Evolutionary conservation across 2,888 invertebrate species (phyloP).

Genomic region (Adelognathus sp.): DNA sequence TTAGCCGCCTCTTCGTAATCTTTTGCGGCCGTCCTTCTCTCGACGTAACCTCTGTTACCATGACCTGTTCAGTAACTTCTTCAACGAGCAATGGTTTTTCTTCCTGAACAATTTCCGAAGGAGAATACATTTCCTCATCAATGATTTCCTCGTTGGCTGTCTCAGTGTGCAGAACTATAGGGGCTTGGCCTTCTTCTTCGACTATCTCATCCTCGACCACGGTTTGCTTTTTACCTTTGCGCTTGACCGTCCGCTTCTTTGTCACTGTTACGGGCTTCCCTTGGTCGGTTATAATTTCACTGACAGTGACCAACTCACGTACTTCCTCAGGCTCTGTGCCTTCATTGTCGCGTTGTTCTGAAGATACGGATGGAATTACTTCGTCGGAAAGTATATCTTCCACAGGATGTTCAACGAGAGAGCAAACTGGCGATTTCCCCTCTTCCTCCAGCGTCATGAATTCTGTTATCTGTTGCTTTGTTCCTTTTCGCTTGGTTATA

Average conservation of each 20-base stretch:
- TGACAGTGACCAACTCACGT: constrained; percentile 74
- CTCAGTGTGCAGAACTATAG: constrained; percentile 76
- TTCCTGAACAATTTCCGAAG: constrained; percentile 70
- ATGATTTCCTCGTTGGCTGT: constrained; percentile 68
- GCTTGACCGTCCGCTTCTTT: constrained; percentile 59
- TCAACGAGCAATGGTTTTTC: constrained; percentile 70
- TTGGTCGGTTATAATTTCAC: constrained; percentile 71
- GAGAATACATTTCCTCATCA: constrained; percentile 75
- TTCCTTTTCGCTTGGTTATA: constrained; percentile 74
- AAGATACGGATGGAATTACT: constrained; percentile 60
- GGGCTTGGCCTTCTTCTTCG: constrained; percentile 74
- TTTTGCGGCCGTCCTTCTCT: constrained; percentile 69
- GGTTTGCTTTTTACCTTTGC: constrained; percentile 62
- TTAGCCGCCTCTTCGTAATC: constrained; percentile 67
- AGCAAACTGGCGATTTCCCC: constrained; percentile 63
- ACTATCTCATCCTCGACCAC: constrained; percentile 60
- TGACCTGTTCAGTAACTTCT: constrained; percentile 68
- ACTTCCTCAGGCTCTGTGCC: constrained; percentile 72
- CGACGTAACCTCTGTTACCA: constrained; percentile 55
- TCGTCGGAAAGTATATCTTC: constrained; percentile 58
- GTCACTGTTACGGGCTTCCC: constrained; percentile 74
- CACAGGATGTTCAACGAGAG: constrained; percentile 65
- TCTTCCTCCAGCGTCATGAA: constrained; percentile 68
- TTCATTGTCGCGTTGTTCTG: constrained; percentile 33
- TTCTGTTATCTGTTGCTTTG: constrained; percentile 72